phyloP scores from a whole-genome alignment of 1,140 invertebrate genomes.

The Scaptomyza graminum region DNA sequence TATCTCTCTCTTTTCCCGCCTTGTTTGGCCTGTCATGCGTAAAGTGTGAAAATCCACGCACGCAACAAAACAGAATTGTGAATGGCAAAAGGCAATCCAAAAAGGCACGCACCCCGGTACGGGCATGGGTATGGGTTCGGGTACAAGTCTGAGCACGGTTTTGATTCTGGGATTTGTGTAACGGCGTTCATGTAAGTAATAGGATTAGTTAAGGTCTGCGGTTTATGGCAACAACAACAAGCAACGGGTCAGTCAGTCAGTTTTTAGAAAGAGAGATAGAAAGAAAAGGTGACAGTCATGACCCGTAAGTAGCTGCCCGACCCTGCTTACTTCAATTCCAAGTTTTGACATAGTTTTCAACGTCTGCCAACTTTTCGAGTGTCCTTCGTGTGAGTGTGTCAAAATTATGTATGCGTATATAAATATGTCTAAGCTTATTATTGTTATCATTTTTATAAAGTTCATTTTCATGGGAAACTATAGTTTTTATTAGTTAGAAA shows the following conservation, averaged over 20 bases:
- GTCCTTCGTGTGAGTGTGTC: constrained; percentile 8
- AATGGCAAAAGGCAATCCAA: constrained; percentile 27
- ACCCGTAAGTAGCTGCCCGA: constrained; percentile 1
- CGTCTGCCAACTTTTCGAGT: constrained; percentile 31
- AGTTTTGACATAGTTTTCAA: constrained; percentile 31
- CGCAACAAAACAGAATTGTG: constrained; percentile 34
- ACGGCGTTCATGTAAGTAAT: constrained; percentile 44
- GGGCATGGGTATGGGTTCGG: neutral
- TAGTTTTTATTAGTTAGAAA: too few species aligned
- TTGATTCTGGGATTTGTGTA: constrained; percentile 17
- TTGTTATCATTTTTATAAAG: too few species aligned
- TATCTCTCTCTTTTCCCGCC: neutral
- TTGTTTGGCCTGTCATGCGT: constrained; percentile 37
- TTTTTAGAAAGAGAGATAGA: too few species aligned
- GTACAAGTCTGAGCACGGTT: neutral
- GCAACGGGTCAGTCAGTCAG: constrained; percentile 11
- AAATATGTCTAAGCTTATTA: neutral
- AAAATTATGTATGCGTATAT: neutral
- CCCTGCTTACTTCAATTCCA: neutral
- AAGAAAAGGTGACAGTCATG: neutral
- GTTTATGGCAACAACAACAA: neutral
- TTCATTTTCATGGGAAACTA: too few species aligned
- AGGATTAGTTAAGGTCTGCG: constrained; percentile 39
- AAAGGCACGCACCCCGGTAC: constrained; percentile 12
- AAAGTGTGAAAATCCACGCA: constrained; percentile 51